Evolutionary conservation across 2,113 vertebrate genomes (phyloP).

Genomic region (Paradisaea rubra): DNA sequence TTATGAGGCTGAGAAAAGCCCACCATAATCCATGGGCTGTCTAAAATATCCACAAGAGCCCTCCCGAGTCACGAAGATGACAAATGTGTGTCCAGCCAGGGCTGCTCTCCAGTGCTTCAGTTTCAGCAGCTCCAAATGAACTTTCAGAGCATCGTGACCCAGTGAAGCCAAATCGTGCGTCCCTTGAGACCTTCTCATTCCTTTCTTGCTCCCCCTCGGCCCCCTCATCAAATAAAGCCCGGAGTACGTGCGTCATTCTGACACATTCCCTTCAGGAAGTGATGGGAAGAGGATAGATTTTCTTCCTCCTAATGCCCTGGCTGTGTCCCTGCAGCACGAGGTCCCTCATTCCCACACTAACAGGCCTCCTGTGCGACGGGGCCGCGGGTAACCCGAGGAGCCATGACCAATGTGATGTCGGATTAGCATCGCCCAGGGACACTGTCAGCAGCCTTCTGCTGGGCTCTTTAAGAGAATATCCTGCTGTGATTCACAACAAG

Average conservation of each 20-base stretch:
- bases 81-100: slow-evolving; percentile 32
- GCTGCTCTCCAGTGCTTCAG: not conserved
- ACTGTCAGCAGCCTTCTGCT: slow-evolving; percentile 43
- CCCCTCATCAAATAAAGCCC: slow-evolving; percentile 20
- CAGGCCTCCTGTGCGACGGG: not conserved
- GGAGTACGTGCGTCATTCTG: slow-evolving; percentile 45
- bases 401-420: slow-evolving; percentile 42
- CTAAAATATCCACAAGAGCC: slow-evolving; percentile 32
- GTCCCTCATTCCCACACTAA: slow-evolving; percentile 57
- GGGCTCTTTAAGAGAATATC: slow-evolving; percentile 39
- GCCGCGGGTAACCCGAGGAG: slow-evolving; percentile 32
- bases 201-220: not conserved
- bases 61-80: slow-evolving; percentile 45
- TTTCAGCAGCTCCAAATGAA: slow-evolving; percentile 41
- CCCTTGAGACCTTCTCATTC: slow-evolving; percentile 24
- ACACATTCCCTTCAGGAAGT: slow-evolving; percentile 50
- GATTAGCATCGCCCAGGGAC: slow-evolving; percentile 43
- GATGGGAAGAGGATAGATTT: slow-evolving; percentile 63
- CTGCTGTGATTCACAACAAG: slow-evolving; percentile 55
- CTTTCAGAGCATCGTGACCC: not conserved
- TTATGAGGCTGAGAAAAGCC: slow-evolving; percentile 55
- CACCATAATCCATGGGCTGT: not conserved
- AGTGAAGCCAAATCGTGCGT: not conserved
- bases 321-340: slow-evolving; percentile 49
- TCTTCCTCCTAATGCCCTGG: slow-evolving; percentile 49